Evolutionary conservation across 1,140 invertebrate genomes (phyloP).

Genomic region (Drosophila guanche): DNA sequence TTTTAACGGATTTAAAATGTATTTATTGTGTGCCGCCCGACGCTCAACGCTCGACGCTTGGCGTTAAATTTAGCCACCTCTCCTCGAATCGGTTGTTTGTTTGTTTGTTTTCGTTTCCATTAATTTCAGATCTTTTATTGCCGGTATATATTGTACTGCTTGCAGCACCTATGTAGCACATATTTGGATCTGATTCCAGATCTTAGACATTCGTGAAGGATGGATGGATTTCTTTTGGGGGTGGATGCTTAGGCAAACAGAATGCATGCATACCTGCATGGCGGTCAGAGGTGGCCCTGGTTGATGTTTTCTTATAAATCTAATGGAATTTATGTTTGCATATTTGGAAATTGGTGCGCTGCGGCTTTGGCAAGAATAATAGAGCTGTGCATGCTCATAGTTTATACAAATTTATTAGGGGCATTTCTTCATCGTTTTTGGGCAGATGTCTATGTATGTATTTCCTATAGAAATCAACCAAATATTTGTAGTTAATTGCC

Average conservation of each 20-base stretch:
- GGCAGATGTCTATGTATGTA: no score
- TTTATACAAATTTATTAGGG: no score
- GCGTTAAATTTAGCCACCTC: constrained; percentile 60
- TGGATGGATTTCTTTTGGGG: no score
- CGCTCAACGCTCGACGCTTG: constrained; percentile 7
- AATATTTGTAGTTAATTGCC: no score
- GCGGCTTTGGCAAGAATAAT: no score
- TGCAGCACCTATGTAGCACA: background rate
- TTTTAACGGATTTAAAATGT: constrained; percentile 70
- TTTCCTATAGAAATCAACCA: no score
- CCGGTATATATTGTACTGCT: background rate
- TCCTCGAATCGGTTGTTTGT: constrained; percentile 2
- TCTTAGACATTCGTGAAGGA: no score
- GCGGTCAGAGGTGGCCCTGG: background rate
- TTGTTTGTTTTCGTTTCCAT: constrained; percentile 46
- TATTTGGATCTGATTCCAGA: background rate
- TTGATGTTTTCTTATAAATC: constrained; percentile 14
- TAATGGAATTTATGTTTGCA: constrained; percentile 23
- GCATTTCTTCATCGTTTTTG: no score
- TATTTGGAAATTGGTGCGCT: constrained; percentile 27
- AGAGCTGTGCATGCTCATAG: no score
- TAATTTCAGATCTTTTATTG: background rate
- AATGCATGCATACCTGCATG: background rate
- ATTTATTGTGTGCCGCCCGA: constrained; percentile 53
- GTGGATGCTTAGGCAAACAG: no score